Percentiles rank a stretch among this genome's conserved stretches.
Conservation (phyloP, 23 tunicate genomes). For the Halocynthia roretzi region DNA sequence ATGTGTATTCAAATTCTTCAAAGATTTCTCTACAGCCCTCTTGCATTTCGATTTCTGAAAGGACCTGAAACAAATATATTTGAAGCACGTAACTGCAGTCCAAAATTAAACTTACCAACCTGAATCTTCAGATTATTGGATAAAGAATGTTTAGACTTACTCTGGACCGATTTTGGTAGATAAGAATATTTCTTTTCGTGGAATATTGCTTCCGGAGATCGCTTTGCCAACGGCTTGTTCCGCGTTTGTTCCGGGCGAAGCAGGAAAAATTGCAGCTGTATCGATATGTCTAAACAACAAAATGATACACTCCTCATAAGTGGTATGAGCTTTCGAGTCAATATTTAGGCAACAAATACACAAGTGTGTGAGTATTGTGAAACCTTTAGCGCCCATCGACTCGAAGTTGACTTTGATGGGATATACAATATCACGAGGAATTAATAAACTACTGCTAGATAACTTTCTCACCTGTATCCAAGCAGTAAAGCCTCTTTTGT, state of each 20-base stretch:
- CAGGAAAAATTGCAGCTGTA: constrained; percentile 25
- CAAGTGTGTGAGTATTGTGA: no score
- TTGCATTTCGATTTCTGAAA: constrained; percentile 9
- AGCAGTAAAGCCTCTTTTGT: constrained; percentile 26
- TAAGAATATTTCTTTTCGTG: constrained; percentile 30
- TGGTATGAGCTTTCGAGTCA: background rate
- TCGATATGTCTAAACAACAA: constrained; percentile 12
- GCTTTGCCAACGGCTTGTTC: constrained; percentile 31
- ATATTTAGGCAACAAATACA: background rate
- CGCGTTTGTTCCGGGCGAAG: background rate
- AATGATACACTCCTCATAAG: background rate
- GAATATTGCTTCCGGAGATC: constrained; percentile 23
- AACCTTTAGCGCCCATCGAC: no score
- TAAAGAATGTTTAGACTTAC: constrained; percentile 4
- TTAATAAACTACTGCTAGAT: no score
- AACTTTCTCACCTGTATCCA: constrained; percentile 24
- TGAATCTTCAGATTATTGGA: background rate
- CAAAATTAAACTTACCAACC: no score
- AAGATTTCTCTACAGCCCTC: constrained; percentile 24
- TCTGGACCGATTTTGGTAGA: constrained; percentile 33
- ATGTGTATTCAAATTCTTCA: constrained; percentile 11
- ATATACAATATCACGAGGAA: no score
- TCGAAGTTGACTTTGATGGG: no score
- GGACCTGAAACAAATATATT: constrained; percentile 3
- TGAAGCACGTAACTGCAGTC: background rate